Evolutionary conservation across 2,888 invertebrate genomes (phyloP).

Genomic region (Gastracanthus pulcherrimus): DNA sequence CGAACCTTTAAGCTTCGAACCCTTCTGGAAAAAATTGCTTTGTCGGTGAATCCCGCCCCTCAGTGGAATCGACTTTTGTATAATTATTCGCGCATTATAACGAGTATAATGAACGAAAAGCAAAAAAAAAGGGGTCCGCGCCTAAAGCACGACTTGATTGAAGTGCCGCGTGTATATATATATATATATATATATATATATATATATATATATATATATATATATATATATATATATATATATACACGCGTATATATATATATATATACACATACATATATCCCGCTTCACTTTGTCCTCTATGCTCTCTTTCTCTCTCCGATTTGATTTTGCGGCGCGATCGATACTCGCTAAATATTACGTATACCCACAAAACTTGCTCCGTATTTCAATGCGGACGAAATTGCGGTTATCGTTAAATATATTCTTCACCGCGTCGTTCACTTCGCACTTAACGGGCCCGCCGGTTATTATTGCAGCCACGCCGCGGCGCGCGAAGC

Average conservation of each 20-base stretch:
- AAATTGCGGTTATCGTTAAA: not conserved
- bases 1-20: slow-evolving; percentile 22
- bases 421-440: not conserved
- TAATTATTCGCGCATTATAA: slow-evolving; percentile 31
- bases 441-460: not conserved
- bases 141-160: slow-evolving; percentile 21
- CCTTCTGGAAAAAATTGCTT: slow-evolving; percentile 16
- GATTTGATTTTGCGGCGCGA: not conserved
- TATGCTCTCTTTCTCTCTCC: not conserved
- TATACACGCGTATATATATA: no score
- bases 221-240: no score
- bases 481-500: not conserved
- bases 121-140: not conserved
- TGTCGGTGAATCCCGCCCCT: not conserved
- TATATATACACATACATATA: no score
- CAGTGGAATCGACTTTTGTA: slow-evolving; percentile 10
- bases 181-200: no score
- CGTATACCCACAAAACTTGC: not conserved
- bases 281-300: slow-evolving; percentile 23
- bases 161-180: slow-evolving; percentile 1
- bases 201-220: no score
- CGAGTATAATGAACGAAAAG: not conserved
- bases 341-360: not conserved
- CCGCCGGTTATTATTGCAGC: slow-evolving; percentile 16
- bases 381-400: not conserved